A percentile compares a stretch with the other conserved stretches of the same genome.
These are phyloP conservation scores for Myotis yumanensis DNA, from an alignment of 2,113 vertebrate species.

Conservation along the genomic window DNA sequence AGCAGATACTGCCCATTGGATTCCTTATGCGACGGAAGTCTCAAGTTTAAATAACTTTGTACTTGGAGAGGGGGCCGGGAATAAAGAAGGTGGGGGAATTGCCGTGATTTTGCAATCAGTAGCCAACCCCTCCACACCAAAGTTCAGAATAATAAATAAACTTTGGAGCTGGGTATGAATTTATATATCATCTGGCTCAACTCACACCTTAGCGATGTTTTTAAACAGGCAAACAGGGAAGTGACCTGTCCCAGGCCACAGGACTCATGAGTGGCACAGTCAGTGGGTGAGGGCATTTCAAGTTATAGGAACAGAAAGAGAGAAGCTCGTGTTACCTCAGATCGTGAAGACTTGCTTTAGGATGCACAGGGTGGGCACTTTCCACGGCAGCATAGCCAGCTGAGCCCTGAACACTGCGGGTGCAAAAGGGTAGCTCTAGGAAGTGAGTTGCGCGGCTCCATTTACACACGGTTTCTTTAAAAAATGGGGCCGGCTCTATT, in stretches of 20 bases:
- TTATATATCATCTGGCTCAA: background rate
- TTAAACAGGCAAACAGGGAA: background rate
- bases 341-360: background rate
- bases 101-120: background rate
- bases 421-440: background rate
- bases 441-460: background rate
- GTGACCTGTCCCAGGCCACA: background rate
- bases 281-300: background rate
- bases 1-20: fast-evolving
- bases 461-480: background rate
- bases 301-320: background rate
- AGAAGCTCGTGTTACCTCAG: background rate
- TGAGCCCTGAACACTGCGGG: background rate
- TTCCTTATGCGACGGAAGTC: background rate
- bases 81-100: background rate
- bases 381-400: background rate
- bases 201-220: background rate
- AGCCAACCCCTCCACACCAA: background rate
- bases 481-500: background rate
- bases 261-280: background rate
- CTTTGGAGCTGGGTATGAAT: background rate
- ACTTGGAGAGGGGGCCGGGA: background rate
- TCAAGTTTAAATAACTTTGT: slow-evolving; percentile 12
- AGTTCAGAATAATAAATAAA: slow-evolving; percentile 41
- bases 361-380: background rate